Evolutionary conservation across 2,113 vertebrate species (phyloP).

Genomic region (Lichenostomus cassidix): DNA sequence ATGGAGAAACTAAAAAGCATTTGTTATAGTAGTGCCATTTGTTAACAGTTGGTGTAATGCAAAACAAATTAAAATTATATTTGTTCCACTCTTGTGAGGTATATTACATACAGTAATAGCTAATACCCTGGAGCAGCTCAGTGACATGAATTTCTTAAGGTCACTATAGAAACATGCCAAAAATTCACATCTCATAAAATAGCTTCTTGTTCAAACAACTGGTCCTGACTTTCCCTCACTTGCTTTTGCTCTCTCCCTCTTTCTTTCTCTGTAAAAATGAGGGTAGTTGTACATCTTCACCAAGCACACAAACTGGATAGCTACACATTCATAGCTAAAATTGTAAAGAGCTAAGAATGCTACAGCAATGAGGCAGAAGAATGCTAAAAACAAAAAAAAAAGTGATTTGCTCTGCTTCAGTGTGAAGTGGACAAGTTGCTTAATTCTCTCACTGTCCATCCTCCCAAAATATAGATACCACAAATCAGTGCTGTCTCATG

Average conservation of each 20-base stretch:
- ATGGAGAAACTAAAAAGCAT: slow-evolving; percentile 42
- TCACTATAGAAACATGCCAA: not conserved
- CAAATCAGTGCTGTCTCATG: not conserved
- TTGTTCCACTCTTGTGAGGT: not conserved
- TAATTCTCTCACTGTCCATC: not conserved
- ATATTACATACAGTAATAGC: not conserved
- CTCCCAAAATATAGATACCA: not conserved
- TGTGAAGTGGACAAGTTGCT: not conserved
- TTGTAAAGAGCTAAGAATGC: not conserved
- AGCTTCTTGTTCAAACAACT: not conserved
- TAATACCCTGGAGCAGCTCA: not conserved
- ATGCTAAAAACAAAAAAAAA: too few relatives aligned
- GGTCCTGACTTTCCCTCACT: rapidly evolving
- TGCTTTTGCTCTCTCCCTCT: not conserved
- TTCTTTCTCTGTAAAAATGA: not conserved
- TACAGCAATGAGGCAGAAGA: not conserved
- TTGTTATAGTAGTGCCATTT: not conserved
- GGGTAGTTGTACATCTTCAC: not conserved
- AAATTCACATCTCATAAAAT: not conserved
- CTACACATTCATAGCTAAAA: not conserved
- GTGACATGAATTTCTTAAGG: not conserved
- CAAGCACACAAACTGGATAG: not conserved
- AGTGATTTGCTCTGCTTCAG: not conserved
- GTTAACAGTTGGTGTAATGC: not conserved
- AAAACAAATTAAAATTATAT: not conserved